phyloP scores from a whole-genome alignment of 2,888 invertebrate species.

The Pteria penguin region DNA sequence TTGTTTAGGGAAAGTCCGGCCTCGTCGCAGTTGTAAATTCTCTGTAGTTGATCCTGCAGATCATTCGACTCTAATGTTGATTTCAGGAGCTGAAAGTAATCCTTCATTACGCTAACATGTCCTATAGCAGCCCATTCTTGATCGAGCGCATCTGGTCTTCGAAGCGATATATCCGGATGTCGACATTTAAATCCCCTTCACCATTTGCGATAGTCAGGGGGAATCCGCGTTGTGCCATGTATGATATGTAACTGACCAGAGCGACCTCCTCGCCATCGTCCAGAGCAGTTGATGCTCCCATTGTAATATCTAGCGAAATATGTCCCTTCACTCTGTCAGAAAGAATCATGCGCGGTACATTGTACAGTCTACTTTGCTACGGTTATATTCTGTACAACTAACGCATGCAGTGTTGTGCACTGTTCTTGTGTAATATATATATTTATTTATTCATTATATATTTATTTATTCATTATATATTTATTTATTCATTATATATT shows the following conservation, averaged over 20 bases:
- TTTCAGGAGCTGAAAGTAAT: constrained; percentile 35
- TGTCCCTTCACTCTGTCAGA: constrained; percentile 21
- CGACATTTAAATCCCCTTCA: constrained; percentile 30
- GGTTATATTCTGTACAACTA: too few species aligned
- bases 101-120: constrained; percentile 17
- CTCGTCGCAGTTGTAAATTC: constrained; percentile 44
- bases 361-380: constrained; percentile 3
- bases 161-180: constrained; percentile 24
- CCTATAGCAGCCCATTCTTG: constrained; percentile 33
- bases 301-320: constrained; percentile 10
- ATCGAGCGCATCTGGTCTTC: constrained; percentile 36
- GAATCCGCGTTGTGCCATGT: constrained; percentile 37
- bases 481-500: too few species aligned
- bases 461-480: too few species aligned
- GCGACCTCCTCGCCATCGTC: not conserved
- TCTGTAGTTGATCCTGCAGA: constrained; percentile 21
- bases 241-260: constrained; percentile 28
- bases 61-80: constrained; percentile 26
- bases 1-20: constrained; percentile 35
- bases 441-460: too few species aligned
- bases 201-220: constrained; percentile 31
- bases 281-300: constrained; percentile 13
- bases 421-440: too few species aligned
- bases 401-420: too few species aligned
- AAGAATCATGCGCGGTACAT: constrained; percentile 20